Evolutionary conservation across 2,113 vertebrate genomes (phyloP).

Genomic region (Echinops telfairi): DNA sequence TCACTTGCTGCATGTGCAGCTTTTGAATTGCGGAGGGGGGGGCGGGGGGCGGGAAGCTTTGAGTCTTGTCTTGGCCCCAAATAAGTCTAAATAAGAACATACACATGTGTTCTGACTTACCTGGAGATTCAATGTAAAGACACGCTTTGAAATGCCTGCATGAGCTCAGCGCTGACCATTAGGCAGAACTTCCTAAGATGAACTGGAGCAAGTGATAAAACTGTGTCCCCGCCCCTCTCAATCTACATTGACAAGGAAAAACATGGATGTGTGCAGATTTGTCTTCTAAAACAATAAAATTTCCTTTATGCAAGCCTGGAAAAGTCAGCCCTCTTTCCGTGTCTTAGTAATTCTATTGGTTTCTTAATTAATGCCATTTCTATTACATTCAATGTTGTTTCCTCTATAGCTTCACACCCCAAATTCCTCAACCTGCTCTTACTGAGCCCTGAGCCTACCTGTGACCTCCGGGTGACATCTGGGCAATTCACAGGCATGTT

Average conservation of each 20-base stretch:
- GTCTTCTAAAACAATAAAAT: neutral
- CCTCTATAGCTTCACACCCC: neutral
- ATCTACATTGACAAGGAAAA: neutral
- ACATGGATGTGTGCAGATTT: neutral
- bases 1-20: neutral
- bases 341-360: neutral
- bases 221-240: too few species aligned
- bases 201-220: constrained; percentile 19
- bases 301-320: neutral
- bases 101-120: neutral
- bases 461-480: neutral
- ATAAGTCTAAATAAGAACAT: neutral
- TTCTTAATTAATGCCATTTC: neutral
- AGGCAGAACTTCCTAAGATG: constrained; percentile 21
- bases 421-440: neutral
- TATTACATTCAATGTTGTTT: neutral
- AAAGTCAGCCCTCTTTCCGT: neutral
- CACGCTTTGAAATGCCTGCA: neutral
- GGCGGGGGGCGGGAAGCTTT: too few species aligned
- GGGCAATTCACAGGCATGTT: neutral
- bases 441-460: neutral
- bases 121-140: neutral
- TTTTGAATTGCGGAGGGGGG: neutral
- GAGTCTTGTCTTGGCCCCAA: neutral
- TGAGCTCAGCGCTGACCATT: constrained; percentile 20